Evolutionary conservation across 2,797 vertebrate genomes (phyloP), one percentile per base, ranked within the genome.

Genomic region (Chrosomus eos): DNA sequence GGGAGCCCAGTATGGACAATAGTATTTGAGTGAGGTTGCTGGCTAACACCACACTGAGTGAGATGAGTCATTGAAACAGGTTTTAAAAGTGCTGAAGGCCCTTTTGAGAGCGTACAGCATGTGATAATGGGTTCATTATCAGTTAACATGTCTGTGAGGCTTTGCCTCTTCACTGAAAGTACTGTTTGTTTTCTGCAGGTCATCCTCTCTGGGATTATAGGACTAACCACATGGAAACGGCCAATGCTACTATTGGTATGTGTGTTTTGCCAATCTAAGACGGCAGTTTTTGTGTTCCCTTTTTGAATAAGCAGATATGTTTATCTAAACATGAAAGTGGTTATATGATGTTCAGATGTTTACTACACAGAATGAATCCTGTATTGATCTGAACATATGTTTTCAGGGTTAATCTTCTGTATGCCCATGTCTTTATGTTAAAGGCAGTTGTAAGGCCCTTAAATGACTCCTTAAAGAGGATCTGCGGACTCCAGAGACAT

Each of bases 201-300:
- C 68, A 96, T 98, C 82, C 94, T 98, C 45, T 96, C 95, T 28
- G 97, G 97, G 89, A 95, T 97, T 55, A 93, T 98, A 70, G 96
- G 95, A 51, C 92, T 98, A 88, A 94, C 93, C 3, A 95, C 95
- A 88, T 97, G 96, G 97, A 97, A 95, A 89, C 95, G 91, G 36
- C 96, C 95, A 0, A 92, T 95, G 93, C 89, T 94, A 51, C 82
- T 96, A 53, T 88, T 97, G 96, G 97, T 98, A 95, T 89, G 96
- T 68, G 18, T 64, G 31, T 83, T n/a, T 21, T 64, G 4, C 26
- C 55, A 64, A 36, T n/a, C 8, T 87, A 58, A 18, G 10, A 43
- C 26, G 31, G 9, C 48, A 7, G 31, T 9, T 16, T 51, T 53
- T 26, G 19, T 40, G 45, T 36, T 55, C 48, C 33, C 8, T 26